phyloP scores from a whole-genome alignment of 2,797 vertebrate genomes.

The Chanos chanos region DNA sequence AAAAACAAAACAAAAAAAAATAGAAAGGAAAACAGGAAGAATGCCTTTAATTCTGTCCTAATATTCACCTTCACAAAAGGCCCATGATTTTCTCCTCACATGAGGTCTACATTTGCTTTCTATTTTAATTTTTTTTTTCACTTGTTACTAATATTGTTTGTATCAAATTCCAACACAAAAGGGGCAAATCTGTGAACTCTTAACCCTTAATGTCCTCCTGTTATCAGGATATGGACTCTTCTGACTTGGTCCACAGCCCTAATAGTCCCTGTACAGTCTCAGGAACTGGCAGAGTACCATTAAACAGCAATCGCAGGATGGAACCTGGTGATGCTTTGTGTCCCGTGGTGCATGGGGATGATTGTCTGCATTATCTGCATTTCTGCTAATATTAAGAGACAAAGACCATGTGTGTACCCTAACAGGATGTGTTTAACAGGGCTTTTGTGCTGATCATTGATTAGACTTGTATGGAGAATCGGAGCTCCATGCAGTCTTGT shows the following conservation, averaged over 20 bases:
- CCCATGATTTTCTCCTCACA: slow-evolving; percentile 4
- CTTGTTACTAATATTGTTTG: neutral
- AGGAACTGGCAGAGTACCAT: too few relatives aligned
- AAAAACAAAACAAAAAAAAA: too few relatives aligned
- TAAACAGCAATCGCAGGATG: too few relatives aligned
- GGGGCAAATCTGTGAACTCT: too few relatives aligned
- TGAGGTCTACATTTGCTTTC: neutral
- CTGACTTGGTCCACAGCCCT: too few relatives aligned
- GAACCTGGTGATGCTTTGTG: neutral
- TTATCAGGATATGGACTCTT: too few relatives aligned
- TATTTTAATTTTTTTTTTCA: neutral
- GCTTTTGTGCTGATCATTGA: slow-evolving; percentile 54
- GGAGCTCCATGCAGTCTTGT: slow-evolving; percentile 49
- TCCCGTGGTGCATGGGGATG: neutral
- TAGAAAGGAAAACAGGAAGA: slow-evolving; percentile 28
- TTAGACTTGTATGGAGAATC: slow-evolving; percentile 41
- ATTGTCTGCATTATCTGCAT: slow-evolving; percentile 10
- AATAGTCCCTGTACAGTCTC: too few relatives aligned
- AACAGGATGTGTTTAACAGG: slow-evolving; percentile 50
- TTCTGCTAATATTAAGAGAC: slow-evolving; percentile 12
- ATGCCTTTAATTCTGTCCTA: slow-evolving; percentile 28
- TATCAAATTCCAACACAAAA: too few relatives aligned
- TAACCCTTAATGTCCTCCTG: too few relatives aligned
- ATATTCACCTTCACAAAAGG: slow-evolving; percentile 5
- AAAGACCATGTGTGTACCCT: slow-evolving; percentile 20